These are phyloP conservation scores for Galemys pyrenaicus DNA, from an alignment of 2,113 vertebrate species.

Conservation along the genomic window DNA sequence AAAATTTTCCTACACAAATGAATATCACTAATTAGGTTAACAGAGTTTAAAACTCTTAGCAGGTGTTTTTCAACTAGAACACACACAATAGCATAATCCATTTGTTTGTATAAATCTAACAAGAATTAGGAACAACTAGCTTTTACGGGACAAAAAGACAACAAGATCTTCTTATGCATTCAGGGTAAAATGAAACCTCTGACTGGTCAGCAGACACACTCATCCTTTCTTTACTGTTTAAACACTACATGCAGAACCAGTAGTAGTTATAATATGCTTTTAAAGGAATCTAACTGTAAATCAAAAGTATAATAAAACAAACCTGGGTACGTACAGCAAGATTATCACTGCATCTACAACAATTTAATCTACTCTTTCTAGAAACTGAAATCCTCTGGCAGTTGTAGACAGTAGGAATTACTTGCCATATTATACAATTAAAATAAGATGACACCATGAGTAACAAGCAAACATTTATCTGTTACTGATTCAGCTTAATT, in stretches of 20 bases:
- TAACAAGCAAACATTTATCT: background rate
- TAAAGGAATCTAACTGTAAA: background rate
- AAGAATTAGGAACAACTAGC: background rate
- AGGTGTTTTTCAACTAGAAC: background rate
- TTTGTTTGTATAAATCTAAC: background rate
- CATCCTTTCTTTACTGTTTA: background rate
- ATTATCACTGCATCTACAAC: background rate
- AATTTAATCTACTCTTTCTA: background rate
- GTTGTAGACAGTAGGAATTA: background rate
- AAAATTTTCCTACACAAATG: background rate
- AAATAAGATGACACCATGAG: background rate
- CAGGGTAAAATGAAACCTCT: background rate
- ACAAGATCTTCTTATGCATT: background rate
- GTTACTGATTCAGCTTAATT: background rate
- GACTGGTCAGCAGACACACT: background rate
- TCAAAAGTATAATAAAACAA: slow-evolving; percentile 1
- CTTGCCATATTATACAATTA: background rate
- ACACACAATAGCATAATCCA: background rate
- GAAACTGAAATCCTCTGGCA: background rate
- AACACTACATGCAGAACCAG: background rate
- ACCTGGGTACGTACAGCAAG: background rate
- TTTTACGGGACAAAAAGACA: slow-evolving; percentile 25
- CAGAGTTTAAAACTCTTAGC: background rate
- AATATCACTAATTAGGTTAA: slow-evolving; percentile 11
- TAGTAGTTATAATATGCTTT: background rate